Evolutionary conservation across 2,113 vertebrate genomes (phyloP).

Genomic region (Nothobranchius kuhntae): DNA sequence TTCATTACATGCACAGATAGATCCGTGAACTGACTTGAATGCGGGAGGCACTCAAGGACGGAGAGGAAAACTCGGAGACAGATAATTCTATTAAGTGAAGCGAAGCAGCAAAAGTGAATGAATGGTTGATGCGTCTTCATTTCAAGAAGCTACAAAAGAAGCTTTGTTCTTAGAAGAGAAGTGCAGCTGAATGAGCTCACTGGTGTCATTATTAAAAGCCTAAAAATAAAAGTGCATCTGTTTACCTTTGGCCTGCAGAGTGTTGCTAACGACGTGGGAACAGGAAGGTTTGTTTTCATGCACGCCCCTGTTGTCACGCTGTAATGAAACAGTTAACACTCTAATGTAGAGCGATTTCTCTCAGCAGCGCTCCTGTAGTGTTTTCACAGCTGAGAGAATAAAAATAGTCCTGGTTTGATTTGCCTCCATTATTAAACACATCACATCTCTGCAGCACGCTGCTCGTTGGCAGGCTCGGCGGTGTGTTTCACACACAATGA

Average conservation of each 20-base stretch:
- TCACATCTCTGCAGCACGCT: slow-evolving; percentile 60
- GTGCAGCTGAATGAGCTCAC: slow-evolving; percentile 5
- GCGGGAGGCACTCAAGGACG: slow-evolving; percentile 7
- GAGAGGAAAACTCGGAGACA: slow-evolving; percentile 30
- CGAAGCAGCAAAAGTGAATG: slow-evolving; percentile 23
- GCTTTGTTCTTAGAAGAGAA: slow-evolving; percentile 29
- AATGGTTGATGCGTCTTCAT: slow-evolving; percentile 32
- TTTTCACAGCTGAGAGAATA: slow-evolving; percentile 48
- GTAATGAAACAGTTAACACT: slow-evolving; percentile 28
- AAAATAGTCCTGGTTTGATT: slow-evolving; percentile 47
- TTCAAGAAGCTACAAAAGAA: slow-evolving; percentile 14
- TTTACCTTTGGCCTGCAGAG: no score
- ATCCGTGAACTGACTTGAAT: slow-evolving; percentile 43
- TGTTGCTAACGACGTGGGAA: slow-evolving; percentile 3
- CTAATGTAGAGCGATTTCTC: slow-evolving; percentile 36
- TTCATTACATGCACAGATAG: slow-evolving; percentile 52
- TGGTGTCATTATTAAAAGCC: slow-evolving; percentile 1
- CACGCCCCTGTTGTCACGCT: slow-evolving; percentile 2
- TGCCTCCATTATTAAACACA: slow-evolving; percentile 63
- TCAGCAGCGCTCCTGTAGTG: slow-evolving; percentile 32
- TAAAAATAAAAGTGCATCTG: not conserved
- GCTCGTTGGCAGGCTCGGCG: slow-evolving; percentile 63
- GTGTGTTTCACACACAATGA: slow-evolving; percentile 15
- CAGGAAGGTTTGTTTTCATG: not conserved
- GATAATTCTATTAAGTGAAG: slow-evolving; percentile 53